phyloP scores from a whole-genome alignment of 2,888 invertebrate species.

The Cantharis rufa region DNA sequence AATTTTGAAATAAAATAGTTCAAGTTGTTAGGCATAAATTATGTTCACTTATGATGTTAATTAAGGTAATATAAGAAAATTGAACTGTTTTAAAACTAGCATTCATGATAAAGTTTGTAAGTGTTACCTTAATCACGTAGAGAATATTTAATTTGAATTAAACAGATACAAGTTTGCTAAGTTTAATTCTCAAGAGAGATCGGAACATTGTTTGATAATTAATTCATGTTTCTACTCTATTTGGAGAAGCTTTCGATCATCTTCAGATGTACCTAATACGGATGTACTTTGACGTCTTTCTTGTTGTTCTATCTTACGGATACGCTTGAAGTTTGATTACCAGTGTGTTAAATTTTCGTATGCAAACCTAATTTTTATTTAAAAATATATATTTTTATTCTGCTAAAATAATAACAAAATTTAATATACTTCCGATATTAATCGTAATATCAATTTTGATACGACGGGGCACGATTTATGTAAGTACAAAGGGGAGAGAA shows the following conservation, averaged over 20 bases:
- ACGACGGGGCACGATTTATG: constrained; percentile 6
- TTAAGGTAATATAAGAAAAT: background rate
- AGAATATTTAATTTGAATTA: constrained; percentile 29
- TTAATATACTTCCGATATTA: background rate
- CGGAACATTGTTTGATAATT: constrained; percentile 45
- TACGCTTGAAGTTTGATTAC: background rate
- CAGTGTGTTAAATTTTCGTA: background rate
- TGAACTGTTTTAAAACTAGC: background rate
- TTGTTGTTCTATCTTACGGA: background rate
- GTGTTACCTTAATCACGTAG: constrained; percentile 22
- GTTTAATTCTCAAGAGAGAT: constrained; percentile 40
- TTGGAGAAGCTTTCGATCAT: constrained; percentile 46
- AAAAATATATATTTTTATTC: background rate
- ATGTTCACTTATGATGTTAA: background rate
- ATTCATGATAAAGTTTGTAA: constrained; percentile 4
- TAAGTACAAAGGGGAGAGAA: constrained; percentile 1
- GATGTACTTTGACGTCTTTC: constrained; percentile 3
- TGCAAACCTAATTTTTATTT: background rate
- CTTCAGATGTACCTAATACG: constrained; percentile 23
- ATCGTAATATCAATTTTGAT: constrained; percentile 4
- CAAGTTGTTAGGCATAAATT: background rate
- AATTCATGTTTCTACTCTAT: constrained; percentile 46
- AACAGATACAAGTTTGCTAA: constrained; percentile 32
- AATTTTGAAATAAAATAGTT: background rate
- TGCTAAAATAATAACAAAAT: background rate